Evolutionary conservation across 2,888 invertebrate genomes (phyloP).

Genomic region (Formica aserva): DNA sequence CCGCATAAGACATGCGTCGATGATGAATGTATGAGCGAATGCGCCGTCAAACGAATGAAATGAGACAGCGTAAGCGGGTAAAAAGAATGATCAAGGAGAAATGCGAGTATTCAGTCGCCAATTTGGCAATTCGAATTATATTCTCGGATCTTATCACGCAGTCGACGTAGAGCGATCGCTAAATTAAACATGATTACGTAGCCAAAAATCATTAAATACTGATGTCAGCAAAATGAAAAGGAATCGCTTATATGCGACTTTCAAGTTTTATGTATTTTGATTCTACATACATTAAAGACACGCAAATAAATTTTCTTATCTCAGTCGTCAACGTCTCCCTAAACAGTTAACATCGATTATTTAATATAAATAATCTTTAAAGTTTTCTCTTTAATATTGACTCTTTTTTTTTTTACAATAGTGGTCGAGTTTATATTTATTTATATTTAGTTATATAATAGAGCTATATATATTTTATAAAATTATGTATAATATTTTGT

Average conservation of each 20-base stretch:
- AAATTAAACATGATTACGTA: not conserved
- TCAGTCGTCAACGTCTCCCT: not conserved
- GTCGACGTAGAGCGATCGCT: not conserved
- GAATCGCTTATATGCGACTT: no score
- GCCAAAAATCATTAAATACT: not conserved
- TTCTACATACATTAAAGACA: not conserved
- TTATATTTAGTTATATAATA: not conserved
- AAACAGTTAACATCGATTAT: not conserved
- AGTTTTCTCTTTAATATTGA: not conserved
- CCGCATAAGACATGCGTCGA: not conserved
- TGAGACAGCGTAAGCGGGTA: not conserved
- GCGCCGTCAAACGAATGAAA: not conserved
- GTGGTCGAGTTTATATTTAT: not conserved
- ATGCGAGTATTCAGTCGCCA: slow-evolving; percentile 35
- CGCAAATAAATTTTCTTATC: not conserved
- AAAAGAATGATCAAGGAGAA: not conserved
- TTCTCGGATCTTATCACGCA: not conserved
- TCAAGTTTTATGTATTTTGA: not conserved
- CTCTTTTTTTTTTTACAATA: not conserved
- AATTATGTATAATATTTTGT: not conserved
- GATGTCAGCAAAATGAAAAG: not conserved
- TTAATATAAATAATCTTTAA: not conserved
- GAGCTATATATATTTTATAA: not conserved
- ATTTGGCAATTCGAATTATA: slow-evolving; percentile 18
- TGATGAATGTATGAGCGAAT: not conserved